Evolutionary conservation across 2,113 vertebrate species (phyloP).

Genomic region (Girardinichthys multiradiatus): DNA sequence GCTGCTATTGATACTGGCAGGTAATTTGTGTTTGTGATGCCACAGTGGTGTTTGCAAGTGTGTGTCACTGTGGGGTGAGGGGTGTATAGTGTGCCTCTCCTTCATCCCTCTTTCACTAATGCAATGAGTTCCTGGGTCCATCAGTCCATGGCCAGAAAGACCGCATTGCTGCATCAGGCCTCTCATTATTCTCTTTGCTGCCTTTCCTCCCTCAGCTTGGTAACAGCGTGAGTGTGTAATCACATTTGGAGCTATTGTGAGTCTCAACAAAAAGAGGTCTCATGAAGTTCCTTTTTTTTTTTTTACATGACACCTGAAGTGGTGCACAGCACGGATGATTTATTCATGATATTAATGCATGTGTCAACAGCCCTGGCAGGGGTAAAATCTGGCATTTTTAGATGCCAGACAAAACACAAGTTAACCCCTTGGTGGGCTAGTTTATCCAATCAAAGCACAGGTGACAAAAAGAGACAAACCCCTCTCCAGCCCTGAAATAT

Average conservation of each 20-base stretch:
- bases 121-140: constrained; percentile 47
- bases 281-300: constrained; percentile 30
- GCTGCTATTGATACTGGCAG: constrained; percentile 50
- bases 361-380: constrained; percentile 25
- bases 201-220: constrained; percentile 15
- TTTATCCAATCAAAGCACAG: not conserved
- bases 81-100: constrained; percentile 18
- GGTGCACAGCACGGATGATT: constrained; percentile 23
- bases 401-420: constrained; percentile 15
- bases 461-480: too few relatives aligned
- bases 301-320: constrained; percentile 34
- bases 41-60: constrained; percentile 28
- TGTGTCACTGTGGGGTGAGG: constrained; percentile 7
- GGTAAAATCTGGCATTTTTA: constrained; percentile 11
- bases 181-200: constrained; percentile 48
- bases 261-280: constrained; percentile 26
- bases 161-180: constrained; percentile 47
- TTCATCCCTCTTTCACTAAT: constrained; percentile 45
- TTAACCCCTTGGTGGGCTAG: too few relatives aligned
- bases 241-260: constrained; percentile 37
- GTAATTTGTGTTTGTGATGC: constrained; percentile 54
- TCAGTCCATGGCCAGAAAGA: constrained; percentile 47
- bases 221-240: constrained; percentile 26
- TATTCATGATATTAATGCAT: constrained; percentile 21
- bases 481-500: too few relatives aligned